phyloP scores from a whole-genome alignment of 2,797 vertebrate species.

The Poecilia picta region DNA sequence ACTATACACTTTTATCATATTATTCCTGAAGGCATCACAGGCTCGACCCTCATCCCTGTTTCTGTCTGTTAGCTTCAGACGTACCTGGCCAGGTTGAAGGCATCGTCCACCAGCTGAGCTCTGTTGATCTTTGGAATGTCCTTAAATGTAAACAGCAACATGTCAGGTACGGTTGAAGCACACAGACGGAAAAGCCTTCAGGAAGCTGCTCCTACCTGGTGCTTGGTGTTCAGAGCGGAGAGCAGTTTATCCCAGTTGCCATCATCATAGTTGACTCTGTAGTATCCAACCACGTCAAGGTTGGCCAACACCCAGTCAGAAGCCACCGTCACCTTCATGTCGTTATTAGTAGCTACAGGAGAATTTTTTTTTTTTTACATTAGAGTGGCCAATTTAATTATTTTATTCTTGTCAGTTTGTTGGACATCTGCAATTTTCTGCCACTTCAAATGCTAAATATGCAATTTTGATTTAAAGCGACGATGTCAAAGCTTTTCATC shows the following conservation, averaged over 20 bases:
- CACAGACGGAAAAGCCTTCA: not conserved
- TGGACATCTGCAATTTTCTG: not conserved
- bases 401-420: not conserved
- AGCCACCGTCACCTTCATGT: fast-evolving
- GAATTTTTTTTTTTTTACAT: not conserved
- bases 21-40: not conserved
- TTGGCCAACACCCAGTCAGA: slow-evolving; percentile 89
- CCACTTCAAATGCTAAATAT: not conserved
- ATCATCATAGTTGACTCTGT: slow-evolving; percentile 90
- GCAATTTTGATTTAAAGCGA: not conserved
- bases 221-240: not conserved
- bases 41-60: not conserved
- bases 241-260: slow-evolving; percentile 87
- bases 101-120: slow-evolving; percentile 90
- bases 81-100: slow-evolving; percentile 94
- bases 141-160: slow-evolving; percentile 65
- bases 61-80: slow-evolving; percentile 1
- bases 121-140: slow-evolving; percentile 87
- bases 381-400: not conserved
- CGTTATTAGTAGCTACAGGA: fast-evolving
- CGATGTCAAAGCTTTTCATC: not conserved
- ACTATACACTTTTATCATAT: too few relatives aligned
- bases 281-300: slow-evolving; percentile 86
- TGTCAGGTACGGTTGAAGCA: not conserved
- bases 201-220: slow-evolving; percentile 56